Evolutionary conservation across 2,113 vertebrate genomes (phyloP), one percentile per base, ranked within the genome.

Genomic region (Paradisaea rubra): DNA sequence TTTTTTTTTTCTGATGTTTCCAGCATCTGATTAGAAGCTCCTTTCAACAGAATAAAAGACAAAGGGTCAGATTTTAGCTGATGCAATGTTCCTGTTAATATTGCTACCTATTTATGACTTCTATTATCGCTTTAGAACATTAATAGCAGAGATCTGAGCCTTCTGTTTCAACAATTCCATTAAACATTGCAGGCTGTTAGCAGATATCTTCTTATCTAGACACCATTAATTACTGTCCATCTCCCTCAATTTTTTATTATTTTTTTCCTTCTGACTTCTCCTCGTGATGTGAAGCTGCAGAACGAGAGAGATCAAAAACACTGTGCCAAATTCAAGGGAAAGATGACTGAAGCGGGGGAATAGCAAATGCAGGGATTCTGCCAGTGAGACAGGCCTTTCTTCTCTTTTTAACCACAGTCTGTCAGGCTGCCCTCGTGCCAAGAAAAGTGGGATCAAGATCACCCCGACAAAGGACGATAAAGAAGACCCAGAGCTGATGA

Each of bases 401-500:
- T 95, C 93, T 97, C 95, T 94, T 95, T 91, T 77, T 91, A 90
- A 95, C 86, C 98, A 97, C 98, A 99, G 99, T 98, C 98, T 99
- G 98, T 99, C 99, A 97, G 99, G 99, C 97, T 99, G 99, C 98
- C 99, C 99, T 94, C 99, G 99, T 98, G 99, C 99, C 98, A 99
- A 99, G 99, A 99, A 99, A 98, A 98, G 99, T 90, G 99, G 99
- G 98, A 98, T 99, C 98, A 99, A 99, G 98, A 98, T 98, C 84
- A 98, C 99, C 76, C 99, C 99, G 63, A 98, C 98, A 86, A 99
- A 99, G 98, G 99, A 99, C 91, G 99, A 99, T 97, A 99, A 99
- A 98, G 99, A 99, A 96, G 99, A 99, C 97, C 99, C 99, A 12
- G 99, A 99, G 98, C 98, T 99, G 98, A 99, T 99, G 99, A 99